Percentiles rank a stretch among this genome's conserved stretches.
Evolutionary conservation across 2,797 vertebrate species (phyloP).

Genomic region (Pseudopleuronectes americanus): DNA sequence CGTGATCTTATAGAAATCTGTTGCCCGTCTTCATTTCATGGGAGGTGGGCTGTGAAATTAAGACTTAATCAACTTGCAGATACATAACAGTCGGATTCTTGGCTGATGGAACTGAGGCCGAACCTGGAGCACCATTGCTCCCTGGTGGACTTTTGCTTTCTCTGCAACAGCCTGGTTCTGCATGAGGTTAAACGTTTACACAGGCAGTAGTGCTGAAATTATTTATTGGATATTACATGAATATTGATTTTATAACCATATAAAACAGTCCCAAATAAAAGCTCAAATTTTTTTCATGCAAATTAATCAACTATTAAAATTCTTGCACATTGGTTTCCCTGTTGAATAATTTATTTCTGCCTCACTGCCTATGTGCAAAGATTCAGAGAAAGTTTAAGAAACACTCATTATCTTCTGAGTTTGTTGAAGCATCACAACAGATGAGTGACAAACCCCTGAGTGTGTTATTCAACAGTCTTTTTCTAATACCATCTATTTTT

Average conservation of each 20-base stretch:
- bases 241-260: too few species aligned
- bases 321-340: too few species aligned
- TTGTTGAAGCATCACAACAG: neutral
- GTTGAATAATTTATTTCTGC: neutral
- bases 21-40: slow-evolving; percentile 5
- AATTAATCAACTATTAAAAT: too few species aligned
- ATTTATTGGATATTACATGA: neutral
- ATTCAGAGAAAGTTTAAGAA: too few species aligned
- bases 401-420: neutral
- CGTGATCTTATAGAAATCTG: neutral
- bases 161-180: slow-evolving; percentile 10
- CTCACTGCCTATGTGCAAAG: neutral
- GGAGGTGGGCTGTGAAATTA: slow-evolving; percentile 11
- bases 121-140: slow-evolving; percentile 55
- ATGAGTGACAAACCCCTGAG: neutral
- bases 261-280: too few species aligned
- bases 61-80: slow-evolving; percentile 9
- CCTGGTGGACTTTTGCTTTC: slow-evolving; percentile 53
- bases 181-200: neutral
- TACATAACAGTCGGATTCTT: neutral
- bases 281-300: too few species aligned
- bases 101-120: neutral
- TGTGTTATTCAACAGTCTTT: neutral
- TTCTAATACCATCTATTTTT: neutral
- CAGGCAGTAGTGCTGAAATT: neutral